These are phyloP conservation scores for Urosaurus nigricauda DNA, from an alignment of 2,797 vertebrate species.

Conservation along the genomic window DNA sequence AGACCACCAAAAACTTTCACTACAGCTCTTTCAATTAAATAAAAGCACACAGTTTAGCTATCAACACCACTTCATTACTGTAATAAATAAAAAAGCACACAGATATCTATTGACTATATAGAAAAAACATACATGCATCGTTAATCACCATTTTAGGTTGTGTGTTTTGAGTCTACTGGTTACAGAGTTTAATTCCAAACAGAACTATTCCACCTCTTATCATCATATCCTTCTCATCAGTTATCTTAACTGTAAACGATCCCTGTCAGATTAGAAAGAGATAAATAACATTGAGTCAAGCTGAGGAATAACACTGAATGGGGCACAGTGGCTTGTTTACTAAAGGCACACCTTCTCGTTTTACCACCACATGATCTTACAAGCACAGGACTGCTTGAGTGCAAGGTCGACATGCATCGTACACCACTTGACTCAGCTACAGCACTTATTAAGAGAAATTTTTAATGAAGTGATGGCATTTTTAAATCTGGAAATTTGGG, in stretches of 20 bases:
- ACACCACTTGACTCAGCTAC: conserved; percentile 83
- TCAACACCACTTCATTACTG: conserved; percentile 99
- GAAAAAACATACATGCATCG: conserved; percentile 98
- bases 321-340: conserved; percentile 81
- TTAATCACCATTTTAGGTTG: conserved; percentile 99
- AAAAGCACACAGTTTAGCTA: conserved; percentile 98
- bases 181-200: conserved; percentile 94
- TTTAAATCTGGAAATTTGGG: conserved; percentile 67
- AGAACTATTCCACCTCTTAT: conserved; percentile 98
- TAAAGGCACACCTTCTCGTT: conserved; percentile 80
- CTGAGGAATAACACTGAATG: conserved; percentile 78
- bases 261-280: conserved; percentile 99
- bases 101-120: conserved; percentile 94
- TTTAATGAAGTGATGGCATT: conserved; percentile 67
- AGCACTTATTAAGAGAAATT: conserved; percentile 73
- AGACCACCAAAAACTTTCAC: conserved; percentile 84
- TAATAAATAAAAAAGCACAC: conserved; percentile 93
- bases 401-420: conserved; percentile 68
- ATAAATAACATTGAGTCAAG: conserved; percentile 98
- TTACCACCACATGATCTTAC: conserved; percentile 75
- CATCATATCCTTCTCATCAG: conserved; percentile 94
- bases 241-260: conserved; percentile 98
- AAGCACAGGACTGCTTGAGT: conserved; percentile 64
- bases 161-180: conserved; percentile 97
- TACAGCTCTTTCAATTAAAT: conserved; percentile 90